Base-by-base conservation (phyloP, 2,113 vertebrate genomes). In the Dicrurus megarhynchus region DNA sequence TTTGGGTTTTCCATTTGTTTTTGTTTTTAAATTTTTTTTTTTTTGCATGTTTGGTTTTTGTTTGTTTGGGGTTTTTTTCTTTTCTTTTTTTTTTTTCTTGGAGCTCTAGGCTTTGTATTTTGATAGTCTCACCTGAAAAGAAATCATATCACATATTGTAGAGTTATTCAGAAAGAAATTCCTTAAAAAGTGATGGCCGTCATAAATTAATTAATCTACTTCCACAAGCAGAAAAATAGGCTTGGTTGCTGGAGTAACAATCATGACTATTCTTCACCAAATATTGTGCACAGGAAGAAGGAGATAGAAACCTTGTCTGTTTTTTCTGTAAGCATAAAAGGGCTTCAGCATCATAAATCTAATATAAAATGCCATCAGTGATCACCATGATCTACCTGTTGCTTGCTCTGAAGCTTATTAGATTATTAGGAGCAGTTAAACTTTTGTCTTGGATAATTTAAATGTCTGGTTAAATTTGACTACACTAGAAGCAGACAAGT, bases 41-140 rank as follows among this genome's bases (percentile, higher is more conserved):
- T 18, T 3, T 41, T 19, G 23, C 22, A 35, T 35, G 7, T 17
- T 35, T 13, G 7, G 9, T 55, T 4, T 55, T 46, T 24, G 3
- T 16, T 20, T 47, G 16, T 20, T 16, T 56, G 22, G 9, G 21
- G 1, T 27, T 70, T 10, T 15, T 47, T 27, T n/a, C 6, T 22
- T 3, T 28, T 6, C 4, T 8, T 4, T 3, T 22, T 7, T 28
- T 3, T 28, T 61, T 33, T 5, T 6, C 0, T 17, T 53, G 16
- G 27, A 81, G 6, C 44, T 26, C 6, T 6, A 63, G 9, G 15
- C 7, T 70, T 79, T 77, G 8, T 19, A 24, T 92, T 91, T 93
- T 68, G 3, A 26, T 78, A 42, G 69, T 80, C 13, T 64, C 30
- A 22, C 13, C 10, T 93, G 37, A 91, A 93, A 79, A 76, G 2